Conservation (phyloP, 2,113 vertebrate genomes). For the Takifugu bimaculatus region DNA sequence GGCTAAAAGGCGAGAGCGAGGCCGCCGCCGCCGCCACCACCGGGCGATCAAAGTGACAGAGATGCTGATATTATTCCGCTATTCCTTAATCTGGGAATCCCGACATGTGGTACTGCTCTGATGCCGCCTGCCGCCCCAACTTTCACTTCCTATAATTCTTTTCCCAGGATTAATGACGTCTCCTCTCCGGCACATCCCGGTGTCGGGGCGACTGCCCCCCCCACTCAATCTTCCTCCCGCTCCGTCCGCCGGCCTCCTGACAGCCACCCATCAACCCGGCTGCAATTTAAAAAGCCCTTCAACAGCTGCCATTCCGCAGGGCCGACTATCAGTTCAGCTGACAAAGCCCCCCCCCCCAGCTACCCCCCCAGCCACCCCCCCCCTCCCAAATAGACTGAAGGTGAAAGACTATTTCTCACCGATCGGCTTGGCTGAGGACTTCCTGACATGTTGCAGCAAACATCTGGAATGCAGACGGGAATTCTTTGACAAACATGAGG, state of each 20-base stretch:
- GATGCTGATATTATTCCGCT: no score
- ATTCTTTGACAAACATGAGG: neutral
- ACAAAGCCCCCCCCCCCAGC: slow-evolving; percentile 34
- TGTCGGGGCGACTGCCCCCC: slow-evolving; percentile 47
- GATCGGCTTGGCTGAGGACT: slow-evolving; percentile 25
- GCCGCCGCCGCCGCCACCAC: no score
- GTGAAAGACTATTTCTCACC: slow-evolving; percentile 62
- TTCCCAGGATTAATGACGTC: neutral
- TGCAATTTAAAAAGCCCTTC: slow-evolving; percentile 74
- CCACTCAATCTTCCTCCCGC: slow-evolving; percentile 1
- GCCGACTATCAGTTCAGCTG: slow-evolving; percentile 70
- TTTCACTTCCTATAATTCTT: neutral
- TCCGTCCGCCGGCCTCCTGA: slow-evolving; percentile 63
- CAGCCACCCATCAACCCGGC: slow-evolving; percentile 66
- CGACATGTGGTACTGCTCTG: no score
- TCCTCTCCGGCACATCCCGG: neutral
- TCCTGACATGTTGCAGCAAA: slow-evolving; percentile 34
- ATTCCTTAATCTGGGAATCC: no score
- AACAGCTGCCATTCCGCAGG: slow-evolving; percentile 70
- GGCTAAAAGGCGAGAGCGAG: no score
- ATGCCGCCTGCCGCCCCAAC: no score
- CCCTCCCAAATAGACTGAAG: slow-evolving; percentile 61
- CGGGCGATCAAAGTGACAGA: no score
- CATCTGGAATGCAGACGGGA: slow-evolving; percentile 20
- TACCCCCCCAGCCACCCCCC: neutral